Evolutionary conservation across 2,888 invertebrate genomes (phyloP), one percentile per base, ranked within the genome.

Genomic region (Caenorhabditis sinica): DNA sequence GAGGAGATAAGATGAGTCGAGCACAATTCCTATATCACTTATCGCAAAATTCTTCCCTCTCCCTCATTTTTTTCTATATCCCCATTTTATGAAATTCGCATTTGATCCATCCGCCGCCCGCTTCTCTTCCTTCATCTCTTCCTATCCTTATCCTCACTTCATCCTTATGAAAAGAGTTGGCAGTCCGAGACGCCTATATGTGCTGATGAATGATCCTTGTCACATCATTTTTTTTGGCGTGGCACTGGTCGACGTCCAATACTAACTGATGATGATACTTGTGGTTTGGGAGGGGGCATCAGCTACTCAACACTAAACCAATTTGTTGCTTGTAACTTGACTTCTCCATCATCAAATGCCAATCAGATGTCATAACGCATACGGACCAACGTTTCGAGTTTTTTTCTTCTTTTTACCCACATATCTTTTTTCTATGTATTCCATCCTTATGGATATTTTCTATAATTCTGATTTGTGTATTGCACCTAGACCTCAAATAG

Each of bases 121-220:
- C n/a, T 11, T 30, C 40, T 61, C 40, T 49, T 68, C 13, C 45
- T 36, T 56, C 51, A 63, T 40, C 56, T 45, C 36, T 25, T 69
- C 30, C 17, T 53, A 79, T 80, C 80, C 80, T 66, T 72, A 80
- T 80, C 72, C 80, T 80, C 66, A 72, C 56, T 72, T 80, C 72
- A 80, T 80, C 80, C 80, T 80, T 80, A 66, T 80, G 66, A 80
- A 73, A 72, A 80, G 80, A 60, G 66, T 72, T 80, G 80, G 72
- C 58, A 80, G 80, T 73, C 72, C 72, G 80, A 80, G 80, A 72
- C 80, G 72, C 66, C 49, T 58, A 72, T 63, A 72, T 73, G 72
- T 80, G 72, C 72, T 80, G 80, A 80, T 80, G 80, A 80, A 80
- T 80, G 72, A 80, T 80, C 72, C 65, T 80, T 65, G 80, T 80